Conservation (phyloP, 2,888 invertebrate genomes). For the Andrena dorsata region DNA sequence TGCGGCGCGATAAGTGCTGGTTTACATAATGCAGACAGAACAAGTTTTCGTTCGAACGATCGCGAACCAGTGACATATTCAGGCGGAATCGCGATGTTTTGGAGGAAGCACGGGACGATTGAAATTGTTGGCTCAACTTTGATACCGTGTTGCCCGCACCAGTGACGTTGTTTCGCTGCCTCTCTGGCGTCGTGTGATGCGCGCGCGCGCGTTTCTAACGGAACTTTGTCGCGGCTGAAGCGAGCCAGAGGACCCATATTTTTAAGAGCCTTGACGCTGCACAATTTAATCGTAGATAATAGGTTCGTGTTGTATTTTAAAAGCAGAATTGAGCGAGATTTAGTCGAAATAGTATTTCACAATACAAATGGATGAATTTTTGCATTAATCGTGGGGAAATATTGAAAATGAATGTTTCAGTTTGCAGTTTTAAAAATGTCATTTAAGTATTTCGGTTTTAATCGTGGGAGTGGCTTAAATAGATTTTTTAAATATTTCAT, state of each 20-base stretch:
- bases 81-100: conserved; percentile 8
- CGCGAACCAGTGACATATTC: background rate
- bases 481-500: too few relatives aligned
- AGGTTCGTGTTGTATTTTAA: too few relatives aligned
- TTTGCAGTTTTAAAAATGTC: too few relatives aligned
- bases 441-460: too few relatives aligned
- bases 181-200: background rate
- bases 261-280: background rate
- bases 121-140: conserved; percentile 40
- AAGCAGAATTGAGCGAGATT: too few relatives aligned
- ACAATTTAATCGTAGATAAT: too few relatives aligned
- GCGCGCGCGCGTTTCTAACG: background rate
- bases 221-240: conserved; percentile 2
- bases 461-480: too few relatives aligned
- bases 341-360: too few relatives aligned
- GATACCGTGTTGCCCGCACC: conserved; percentile 5
- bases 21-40: conserved; percentile 36
- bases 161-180: conserved; percentile 10
- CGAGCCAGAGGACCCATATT: conserved; percentile 2
- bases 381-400: too few relatives aligned
- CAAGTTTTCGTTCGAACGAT: conserved; percentile 35
- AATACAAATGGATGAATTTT: too few relatives aligned
- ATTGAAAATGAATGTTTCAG: too few relatives aligned
- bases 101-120: conserved; percentile 18
- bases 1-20: conserved; percentile 16